These are phyloP conservation scores for Apaloderma vittatum DNA, from an alignment of 2,113 vertebrate genomes.

Conservation along the genomic window DNA sequence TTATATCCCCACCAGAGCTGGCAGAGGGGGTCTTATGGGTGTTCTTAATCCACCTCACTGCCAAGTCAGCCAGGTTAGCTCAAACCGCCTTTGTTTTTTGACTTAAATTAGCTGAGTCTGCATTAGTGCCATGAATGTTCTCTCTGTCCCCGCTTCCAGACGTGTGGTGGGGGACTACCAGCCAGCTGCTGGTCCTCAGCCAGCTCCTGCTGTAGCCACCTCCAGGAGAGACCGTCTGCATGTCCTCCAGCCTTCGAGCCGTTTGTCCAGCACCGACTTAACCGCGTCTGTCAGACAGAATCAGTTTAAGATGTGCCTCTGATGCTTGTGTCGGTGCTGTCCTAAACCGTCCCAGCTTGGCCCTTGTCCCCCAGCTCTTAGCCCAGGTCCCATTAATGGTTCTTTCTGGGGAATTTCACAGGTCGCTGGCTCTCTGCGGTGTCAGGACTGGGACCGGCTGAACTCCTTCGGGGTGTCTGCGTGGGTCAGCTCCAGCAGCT, in stretches of 20 bases:
- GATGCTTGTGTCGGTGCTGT: background rate
- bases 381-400: background rate
- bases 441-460: background rate
- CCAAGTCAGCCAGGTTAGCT: constrained; percentile 43
- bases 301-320: background rate
- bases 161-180: background rate
- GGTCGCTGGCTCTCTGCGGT: background rate
- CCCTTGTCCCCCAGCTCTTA: background rate
- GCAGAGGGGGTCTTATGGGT: background rate
- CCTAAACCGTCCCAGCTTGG: background rate
- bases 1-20: constrained; percentile 10
- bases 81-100: constrained; percentile 46
- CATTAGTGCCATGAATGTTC: constrained; percentile 16
- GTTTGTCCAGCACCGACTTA: background rate
- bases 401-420: background rate
- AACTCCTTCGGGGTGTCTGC: background rate
- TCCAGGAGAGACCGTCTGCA: background rate
- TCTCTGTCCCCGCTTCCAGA: constrained; percentile 59
- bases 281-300: background rate
- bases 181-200: constrained; percentile 28
- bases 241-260: background rate
- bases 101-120: constrained; percentile 42
- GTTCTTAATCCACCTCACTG: constrained; percentile 1
- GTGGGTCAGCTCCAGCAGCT: background rate
- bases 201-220: background rate